These are phyloP conservation scores for Homalodisca vitripennis DNA, from an alignment of 1,140 invertebrate species.

Conservation along the genomic window DNA sequence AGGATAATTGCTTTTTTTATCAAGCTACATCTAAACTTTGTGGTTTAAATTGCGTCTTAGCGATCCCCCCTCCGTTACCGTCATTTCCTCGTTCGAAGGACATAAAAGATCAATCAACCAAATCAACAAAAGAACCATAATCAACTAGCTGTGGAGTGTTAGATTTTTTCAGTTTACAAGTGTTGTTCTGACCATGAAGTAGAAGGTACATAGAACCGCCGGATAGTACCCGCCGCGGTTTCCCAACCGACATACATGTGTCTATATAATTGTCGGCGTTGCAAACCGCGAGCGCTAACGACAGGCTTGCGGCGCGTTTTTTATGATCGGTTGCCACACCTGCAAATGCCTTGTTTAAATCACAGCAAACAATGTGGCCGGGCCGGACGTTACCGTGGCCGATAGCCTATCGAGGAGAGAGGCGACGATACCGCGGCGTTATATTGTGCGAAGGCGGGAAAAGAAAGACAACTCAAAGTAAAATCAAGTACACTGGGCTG, in stretches of 20 bases:
- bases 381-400: not conserved
- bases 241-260: not conserved
- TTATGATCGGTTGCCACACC: constrained; percentile 15
- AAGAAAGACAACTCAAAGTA: not conserved
- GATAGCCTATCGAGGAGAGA: not conserved
- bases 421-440: too few relatives aligned
- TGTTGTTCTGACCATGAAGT: not conserved
- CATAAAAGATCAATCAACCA: too few relatives aligned
- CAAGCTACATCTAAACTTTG: too few relatives aligned
- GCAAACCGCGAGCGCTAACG: constrained; percentile 2
- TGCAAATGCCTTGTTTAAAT: constrained; percentile 8
- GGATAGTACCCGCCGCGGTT: not conserved
- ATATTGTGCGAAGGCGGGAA: not conserved
- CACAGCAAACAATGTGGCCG: not conserved
- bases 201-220: not conserved
- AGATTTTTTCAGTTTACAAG: not conserved
- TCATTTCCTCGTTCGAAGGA: too few relatives aligned
- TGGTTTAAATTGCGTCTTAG: too few relatives aligned
- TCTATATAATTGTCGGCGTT: not conserved
- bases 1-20: too few relatives aligned
- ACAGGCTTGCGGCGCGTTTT: constrained; percentile 5
- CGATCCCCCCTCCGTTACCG: too few relatives aligned
- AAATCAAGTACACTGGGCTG: not conserved
- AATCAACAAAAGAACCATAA: not conserved
- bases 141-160: not conserved